Conservation (phyloP, 1,140 invertebrate species). For the Drosophila pruinosa region DNA sequence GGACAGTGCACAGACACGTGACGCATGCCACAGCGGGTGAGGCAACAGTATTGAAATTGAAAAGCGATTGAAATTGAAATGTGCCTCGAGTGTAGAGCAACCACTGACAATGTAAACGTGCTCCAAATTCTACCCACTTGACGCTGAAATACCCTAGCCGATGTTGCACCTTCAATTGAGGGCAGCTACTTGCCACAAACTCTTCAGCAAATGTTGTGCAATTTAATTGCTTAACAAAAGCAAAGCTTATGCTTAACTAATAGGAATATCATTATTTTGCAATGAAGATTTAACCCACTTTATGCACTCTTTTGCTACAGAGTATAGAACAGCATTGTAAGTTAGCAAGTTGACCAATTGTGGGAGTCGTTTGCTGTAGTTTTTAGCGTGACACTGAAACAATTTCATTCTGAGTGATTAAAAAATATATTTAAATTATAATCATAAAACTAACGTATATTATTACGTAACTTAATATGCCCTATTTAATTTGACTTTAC, state of each 20-base stretch:
- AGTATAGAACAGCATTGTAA: not conserved
- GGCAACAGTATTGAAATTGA: constrained; percentile 49
- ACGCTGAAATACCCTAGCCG: not conserved
- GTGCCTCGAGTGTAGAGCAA: constrained; percentile 29
- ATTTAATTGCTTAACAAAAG: no score
- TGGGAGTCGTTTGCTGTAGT: not conserved
- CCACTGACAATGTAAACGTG: constrained; percentile 1
- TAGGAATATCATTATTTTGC: no score
- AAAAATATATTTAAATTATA: no score
- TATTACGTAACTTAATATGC: no score
- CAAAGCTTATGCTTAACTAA: no score
- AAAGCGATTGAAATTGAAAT: constrained; percentile 68
- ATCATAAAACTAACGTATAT: no score
- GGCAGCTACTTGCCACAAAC: not conserved
- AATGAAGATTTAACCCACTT: no score
- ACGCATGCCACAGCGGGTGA: constrained; percentile 30
- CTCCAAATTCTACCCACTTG: not conserved
- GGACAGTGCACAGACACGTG: constrained; percentile 43
- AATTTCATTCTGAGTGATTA: not conserved
- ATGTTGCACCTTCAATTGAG: no score
- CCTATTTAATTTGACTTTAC: no score
- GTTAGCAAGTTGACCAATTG: not conserved
- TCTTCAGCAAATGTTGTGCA: no score
- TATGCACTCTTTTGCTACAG: not conserved
- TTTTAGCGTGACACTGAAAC: not conserved